phyloP scores from a whole-genome alignment of 92 coral and sea anemone genomes.

The Ricordea florida region DNA sequence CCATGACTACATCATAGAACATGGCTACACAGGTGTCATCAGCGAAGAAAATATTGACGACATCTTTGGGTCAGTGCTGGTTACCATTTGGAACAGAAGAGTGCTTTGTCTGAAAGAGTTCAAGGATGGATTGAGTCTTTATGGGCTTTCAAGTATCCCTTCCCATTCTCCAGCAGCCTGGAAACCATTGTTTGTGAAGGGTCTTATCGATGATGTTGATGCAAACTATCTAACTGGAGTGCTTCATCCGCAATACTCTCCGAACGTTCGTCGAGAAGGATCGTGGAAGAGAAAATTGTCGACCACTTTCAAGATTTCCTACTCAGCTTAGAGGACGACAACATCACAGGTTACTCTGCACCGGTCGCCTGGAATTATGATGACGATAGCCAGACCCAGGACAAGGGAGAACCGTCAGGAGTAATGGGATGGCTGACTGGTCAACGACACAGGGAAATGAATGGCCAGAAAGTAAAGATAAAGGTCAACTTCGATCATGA shows the following conservation, averaged over 20 bases:
- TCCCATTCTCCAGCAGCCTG: slow-evolving; percentile 27
- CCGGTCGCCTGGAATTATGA: slow-evolving; percentile 28
- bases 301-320: slow-evolving; percentile 54
- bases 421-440: too few species aligned
- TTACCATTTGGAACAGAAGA: slow-evolving; percentile 9
- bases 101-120: slow-evolving; percentile 28
- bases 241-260: not conserved
- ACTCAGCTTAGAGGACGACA: slow-evolving; percentile 36
- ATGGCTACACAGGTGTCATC: slow-evolving; percentile 34
- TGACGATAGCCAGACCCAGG: not conserved
- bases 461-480: too few species aligned
- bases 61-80: not conserved
- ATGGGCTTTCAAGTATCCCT: slow-evolving; percentile 28
- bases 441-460: too few species aligned
- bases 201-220: slow-evolving; percentile 27
- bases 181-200: slow-evolving; percentile 26
- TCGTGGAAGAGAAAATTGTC: slow-evolving; percentile 35
- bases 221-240: slow-evolving; percentile 22
- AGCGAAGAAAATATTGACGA: not conserved
- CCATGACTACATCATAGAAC: slow-evolving; percentile 3
- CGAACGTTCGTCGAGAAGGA: too few species aligned
- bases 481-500: too few species aligned
- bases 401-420: slow-evolving; percentile 3
- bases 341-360: slow-evolving; percentile 13
- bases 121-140: slow-evolving; percentile 22